phyloP scores from a whole-genome alignment of 37 sponge, comb jelly and placozoan genomes.

The Oscarella lobularis region DNA sequence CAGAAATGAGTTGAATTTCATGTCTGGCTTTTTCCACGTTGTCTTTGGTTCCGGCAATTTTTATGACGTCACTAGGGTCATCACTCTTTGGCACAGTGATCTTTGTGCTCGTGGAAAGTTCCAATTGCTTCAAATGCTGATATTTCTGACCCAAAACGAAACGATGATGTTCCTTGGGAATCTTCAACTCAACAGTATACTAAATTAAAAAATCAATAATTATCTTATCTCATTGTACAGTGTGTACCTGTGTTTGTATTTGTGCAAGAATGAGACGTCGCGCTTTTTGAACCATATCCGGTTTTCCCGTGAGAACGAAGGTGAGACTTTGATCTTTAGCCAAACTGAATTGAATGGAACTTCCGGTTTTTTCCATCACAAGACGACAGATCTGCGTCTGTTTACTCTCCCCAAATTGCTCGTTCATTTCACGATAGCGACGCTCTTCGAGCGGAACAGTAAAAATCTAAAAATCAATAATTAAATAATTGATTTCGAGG shows the following conservation, averaged over 20 bases:
- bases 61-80: constrained; percentile 46
- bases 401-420: constrained; percentile 30
- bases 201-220: not conserved
- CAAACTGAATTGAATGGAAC: constrained; percentile 63
- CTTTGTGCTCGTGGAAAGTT: constrained; percentile 59
- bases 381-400: constrained; percentile 55
- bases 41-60: constrained; percentile 79
- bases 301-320: constrained; percentile 79
- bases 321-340: constrained; percentile 65
- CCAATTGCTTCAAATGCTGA: constrained; percentile 45
- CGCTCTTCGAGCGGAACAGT: constrained; percentile 61
- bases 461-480: constrained; percentile 40
- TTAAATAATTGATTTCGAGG: not conserved
- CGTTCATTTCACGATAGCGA: constrained; percentile 22
- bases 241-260: constrained; percentile 63
- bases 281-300: constrained; percentile 42
- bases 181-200: constrained; percentile 31
- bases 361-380: constrained; percentile 53
- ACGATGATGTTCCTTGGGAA: constrained; percentile 78
- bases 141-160: constrained; percentile 59
- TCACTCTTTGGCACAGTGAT: constrained; percentile 53
- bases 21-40: constrained; percentile 76
- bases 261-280: constrained; percentile 34
- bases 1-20: constrained; percentile 57
- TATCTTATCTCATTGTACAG: not conserved